A percentile compares a stretch with the other conserved stretches of the same genome.
Evolutionary conservation across 1,140 invertebrate species (phyloP).

Genomic region (Arctopsyche grandis): DNA sequence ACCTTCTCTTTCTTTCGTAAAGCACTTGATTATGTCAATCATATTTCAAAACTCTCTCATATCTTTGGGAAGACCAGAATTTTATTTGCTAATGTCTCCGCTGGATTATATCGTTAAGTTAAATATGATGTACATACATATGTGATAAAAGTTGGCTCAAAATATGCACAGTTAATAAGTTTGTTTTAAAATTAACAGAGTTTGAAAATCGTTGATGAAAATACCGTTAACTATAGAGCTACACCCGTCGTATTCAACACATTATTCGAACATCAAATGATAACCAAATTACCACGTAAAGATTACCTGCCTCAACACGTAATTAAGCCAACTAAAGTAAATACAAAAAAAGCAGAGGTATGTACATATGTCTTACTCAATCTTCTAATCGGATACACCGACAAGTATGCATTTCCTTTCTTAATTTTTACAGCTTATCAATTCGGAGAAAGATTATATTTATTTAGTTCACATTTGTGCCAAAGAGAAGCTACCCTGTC

Average conservation of each 20-base stretch:
- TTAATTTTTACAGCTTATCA: conserved; percentile 51
- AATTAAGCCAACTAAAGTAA: conserved; percentile 55
- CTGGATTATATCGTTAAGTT: conserved; percentile 66
- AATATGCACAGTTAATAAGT: neutral
- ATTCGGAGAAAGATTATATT: conserved; percentile 66
- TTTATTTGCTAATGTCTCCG: conserved; percentile 66
- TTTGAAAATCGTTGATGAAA: conserved; percentile 53
- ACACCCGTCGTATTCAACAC: conserved; percentile 69
- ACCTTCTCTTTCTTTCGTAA: conserved; percentile 66
- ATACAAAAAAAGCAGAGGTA: conserved; percentile 47
- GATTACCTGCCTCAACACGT: conserved; percentile 65
- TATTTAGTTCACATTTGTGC: conserved; percentile 69
- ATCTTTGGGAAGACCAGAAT: conserved; percentile 65
- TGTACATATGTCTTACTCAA: conserved; percentile 49
- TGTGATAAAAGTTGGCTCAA: conserved; percentile 11
- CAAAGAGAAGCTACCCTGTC: conserved; percentile 64
- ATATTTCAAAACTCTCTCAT: conserved; percentile 66
- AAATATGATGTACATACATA: conserved; percentile 9
- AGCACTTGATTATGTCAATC: conserved; percentile 67
- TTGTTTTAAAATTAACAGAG: conserved; percentile 52
- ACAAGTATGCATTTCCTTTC: neutral
- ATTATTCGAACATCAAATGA: conserved; percentile 66
- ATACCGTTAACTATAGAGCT: conserved; percentile 46
- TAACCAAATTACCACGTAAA: conserved; percentile 66
- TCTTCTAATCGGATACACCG: conserved; percentile 55